phyloP scores from a whole-genome alignment of 2,113 vertebrate genomes.

The Petrocephalus zakoni region DNA sequence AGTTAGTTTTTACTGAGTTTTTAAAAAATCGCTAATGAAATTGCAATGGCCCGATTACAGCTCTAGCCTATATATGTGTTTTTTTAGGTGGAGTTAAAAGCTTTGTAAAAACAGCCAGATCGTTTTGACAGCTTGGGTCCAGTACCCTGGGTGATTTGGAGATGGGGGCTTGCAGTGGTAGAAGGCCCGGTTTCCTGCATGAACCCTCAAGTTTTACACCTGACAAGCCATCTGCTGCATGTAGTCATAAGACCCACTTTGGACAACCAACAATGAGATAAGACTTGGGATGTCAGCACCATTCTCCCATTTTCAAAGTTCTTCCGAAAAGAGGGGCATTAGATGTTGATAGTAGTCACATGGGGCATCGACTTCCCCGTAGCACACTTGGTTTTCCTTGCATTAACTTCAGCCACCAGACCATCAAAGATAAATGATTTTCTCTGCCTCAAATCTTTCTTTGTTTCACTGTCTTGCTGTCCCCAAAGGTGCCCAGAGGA shows the following conservation, averaged over 20 bases:
- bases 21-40: no score
- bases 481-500: neutral
- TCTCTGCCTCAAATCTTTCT: neutral
- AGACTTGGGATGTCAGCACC: neutral
- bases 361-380: neutral
- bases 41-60: no score
- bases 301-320: neutral
- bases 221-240: neutral
- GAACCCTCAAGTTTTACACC: neutral
- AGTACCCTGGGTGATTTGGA: neutral
- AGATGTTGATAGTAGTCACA: neutral
- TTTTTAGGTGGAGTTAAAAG: neutral
- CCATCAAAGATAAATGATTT: neutral
- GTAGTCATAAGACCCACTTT: neutral
- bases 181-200: neutral
- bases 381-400: neutral
- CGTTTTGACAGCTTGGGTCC: neutral
- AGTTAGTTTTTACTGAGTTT: no score
- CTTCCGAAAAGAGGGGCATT: neutral
- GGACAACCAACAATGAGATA: neutral
- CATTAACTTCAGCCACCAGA: neutral
- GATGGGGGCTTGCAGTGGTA: neutral
- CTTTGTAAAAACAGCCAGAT: neutral
- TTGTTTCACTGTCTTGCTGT: neutral
- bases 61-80: neutral